phyloP scores from a whole-genome alignment of 2,888 invertebrate genomes.

The Gisinianus flammeolus region DNA sequence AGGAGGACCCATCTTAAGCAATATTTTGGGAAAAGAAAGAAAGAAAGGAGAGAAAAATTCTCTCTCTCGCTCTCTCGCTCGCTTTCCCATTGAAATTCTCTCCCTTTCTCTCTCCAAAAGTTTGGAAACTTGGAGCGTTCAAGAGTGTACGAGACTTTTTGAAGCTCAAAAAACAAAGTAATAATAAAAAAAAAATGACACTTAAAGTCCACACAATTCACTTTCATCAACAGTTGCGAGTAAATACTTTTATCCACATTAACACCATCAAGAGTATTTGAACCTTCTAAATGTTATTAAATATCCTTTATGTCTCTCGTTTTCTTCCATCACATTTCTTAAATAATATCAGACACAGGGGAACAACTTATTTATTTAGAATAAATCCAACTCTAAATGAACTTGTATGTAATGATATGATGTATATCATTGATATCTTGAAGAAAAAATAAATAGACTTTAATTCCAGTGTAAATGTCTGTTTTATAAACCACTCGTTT shows the following conservation, averaged over 20 bases:
- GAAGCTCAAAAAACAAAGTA: not conserved
- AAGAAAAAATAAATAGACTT: too few species aligned
- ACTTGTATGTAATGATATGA: too few species aligned
- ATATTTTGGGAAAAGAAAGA: not conserved
- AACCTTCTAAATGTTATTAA: too few species aligned
- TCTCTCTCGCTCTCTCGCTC: not conserved
- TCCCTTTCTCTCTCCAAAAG: not conserved
- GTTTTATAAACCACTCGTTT: too few species aligned
- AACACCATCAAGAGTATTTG: not conserved
- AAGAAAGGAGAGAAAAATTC: not conserved
- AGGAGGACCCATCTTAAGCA: not conserved
- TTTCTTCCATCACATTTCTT: too few species aligned
- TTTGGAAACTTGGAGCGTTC: conserved; percentile 4
- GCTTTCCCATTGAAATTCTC: not conserved
- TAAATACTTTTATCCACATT: not conserved
- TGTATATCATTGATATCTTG: too few species aligned
- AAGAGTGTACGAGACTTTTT: not conserved
- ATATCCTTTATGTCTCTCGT: too few species aligned
- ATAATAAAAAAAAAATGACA: not conserved
- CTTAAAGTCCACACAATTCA: not conserved
- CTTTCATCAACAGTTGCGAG: not conserved
- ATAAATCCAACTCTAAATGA: too few species aligned
- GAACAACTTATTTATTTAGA: too few species aligned
- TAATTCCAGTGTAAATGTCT: too few species aligned
- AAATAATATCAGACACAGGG: too few species aligned